Percentiles rank a stretch among this genome's conserved stretches.
Evolutionary conservation across 2,113 vertebrate species (phyloP).

Genomic region (Forbesichthys papilliferus): DNA sequence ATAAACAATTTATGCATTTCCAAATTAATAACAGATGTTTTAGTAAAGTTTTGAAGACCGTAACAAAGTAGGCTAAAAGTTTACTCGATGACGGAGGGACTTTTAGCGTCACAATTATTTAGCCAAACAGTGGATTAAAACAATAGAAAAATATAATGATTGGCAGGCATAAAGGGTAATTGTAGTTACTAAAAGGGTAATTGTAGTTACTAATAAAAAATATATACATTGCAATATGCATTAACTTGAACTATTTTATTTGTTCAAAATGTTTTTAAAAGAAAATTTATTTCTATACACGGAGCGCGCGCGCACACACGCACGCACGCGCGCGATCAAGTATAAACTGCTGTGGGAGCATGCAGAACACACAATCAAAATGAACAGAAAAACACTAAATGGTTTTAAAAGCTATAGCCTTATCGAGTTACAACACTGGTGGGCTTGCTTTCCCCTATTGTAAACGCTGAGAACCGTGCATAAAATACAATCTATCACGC

Average conservation of each 20-base stretch:
- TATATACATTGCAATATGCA: not conserved
- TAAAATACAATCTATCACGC: conserved; percentile 57
- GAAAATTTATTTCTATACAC: not conserved
- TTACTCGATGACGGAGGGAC: conserved; percentile 37
- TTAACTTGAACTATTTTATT: not conserved
- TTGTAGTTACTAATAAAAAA: not conserved
- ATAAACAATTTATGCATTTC: conserved; percentile 70
- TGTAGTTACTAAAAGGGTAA: not conserved
- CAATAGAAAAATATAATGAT: not conserved
- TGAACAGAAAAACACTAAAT: not conserved
- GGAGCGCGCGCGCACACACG: not conserved
- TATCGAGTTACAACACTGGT: conserved; percentile 50
- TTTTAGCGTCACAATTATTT: conserved; percentile 31
- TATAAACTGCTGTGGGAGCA: not conserved
- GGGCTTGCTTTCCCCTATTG: conserved; percentile 46
- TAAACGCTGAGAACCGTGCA: conserved; percentile 42
- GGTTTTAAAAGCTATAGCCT: not conserved
- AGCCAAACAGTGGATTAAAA: conserved; percentile 6
- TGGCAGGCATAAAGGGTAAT: not conserved
- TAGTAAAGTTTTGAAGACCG: conserved; percentile 51
- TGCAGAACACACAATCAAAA: not conserved
- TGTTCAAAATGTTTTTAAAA: not conserved
- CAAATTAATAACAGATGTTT: conserved; percentile 77
- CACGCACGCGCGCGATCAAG: conserved; percentile 5
- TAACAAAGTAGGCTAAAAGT: conserved; percentile 31